phyloP scores from a whole-genome alignment of 2,888 invertebrate species.

The Thecocarcelia acutangulata region DNA sequence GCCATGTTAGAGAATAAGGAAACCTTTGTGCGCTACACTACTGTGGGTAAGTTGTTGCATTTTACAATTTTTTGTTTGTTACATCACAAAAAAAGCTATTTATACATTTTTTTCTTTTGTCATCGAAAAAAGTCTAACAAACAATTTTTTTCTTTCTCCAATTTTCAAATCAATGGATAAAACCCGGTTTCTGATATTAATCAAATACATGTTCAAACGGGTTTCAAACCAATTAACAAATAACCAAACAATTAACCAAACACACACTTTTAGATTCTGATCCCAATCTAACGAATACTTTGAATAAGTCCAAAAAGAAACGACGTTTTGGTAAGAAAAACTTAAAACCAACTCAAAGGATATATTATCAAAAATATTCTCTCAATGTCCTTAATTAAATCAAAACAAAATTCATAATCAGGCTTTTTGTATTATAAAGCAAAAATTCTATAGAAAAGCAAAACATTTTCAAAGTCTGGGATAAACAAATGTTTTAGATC shows the following conservation, averaged over 20 bases:
- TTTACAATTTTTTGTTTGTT: not conserved
- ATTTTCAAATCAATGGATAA: constrained; percentile 37
- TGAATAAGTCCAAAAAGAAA: constrained; percentile 81
- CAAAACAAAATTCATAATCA: constrained; percentile 21
- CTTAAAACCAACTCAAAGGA: constrained; percentile 40
- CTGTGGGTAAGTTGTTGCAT: constrained; percentile 89
- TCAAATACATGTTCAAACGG: constrained; percentile 23
- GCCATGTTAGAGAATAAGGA: constrained; percentile 98
- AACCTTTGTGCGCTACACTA: constrained; percentile 97
- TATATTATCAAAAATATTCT: constrained; percentile 35
- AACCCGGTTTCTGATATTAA: constrained; percentile 29
- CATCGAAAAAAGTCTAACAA: constrained; percentile 46
- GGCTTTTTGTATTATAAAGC: constrained; percentile 26
- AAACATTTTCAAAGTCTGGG: constrained; percentile 53
- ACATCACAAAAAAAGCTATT: constrained; percentile 10
- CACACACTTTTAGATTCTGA: constrained; percentile 77
- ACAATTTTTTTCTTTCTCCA: constrained; percentile 55
- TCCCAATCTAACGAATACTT: constrained; percentile 81
- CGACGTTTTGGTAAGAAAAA: constrained; percentile 81
- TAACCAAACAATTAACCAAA: constrained; percentile 29
- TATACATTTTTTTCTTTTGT: constrained; percentile 15
- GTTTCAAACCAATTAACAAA: constrained; percentile 56
- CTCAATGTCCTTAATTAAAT: constrained; percentile 51
- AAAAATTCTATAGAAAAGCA: not conserved
- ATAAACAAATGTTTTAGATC: no score